phyloP scores from a whole-genome alignment of 2,797 vertebrate species.

The Erpetoichthys calabaricus region DNA sequence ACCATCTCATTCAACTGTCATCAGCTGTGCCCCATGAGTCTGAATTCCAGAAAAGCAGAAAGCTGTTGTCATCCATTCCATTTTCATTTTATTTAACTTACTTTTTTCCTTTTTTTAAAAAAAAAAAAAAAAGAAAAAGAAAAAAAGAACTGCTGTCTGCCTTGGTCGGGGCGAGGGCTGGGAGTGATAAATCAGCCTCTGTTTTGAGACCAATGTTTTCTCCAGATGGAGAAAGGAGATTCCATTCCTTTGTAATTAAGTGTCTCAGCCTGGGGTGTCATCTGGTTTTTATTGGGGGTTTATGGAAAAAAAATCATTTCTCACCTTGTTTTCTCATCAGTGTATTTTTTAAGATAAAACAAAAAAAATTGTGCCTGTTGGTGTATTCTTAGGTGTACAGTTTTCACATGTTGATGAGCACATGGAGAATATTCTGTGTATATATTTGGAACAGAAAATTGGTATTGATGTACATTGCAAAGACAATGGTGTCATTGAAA shows the following conservation, averaged over 20 bases:
- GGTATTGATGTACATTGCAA: conserved; percentile 37
- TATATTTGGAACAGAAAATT: conserved; percentile 38
- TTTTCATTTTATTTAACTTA: too few relatives aligned
- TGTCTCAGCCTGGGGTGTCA: conserved; percentile 53
- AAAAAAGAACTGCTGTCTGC: conserved; percentile 43
- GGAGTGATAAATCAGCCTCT: conserved; percentile 61
- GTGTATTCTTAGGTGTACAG: too few relatives aligned
- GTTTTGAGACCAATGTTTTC: conserved; percentile 59
- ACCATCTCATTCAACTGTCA: too few relatives aligned
- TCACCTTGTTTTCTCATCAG: conserved; percentile 63
- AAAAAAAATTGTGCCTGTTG: conserved; percentile 5
- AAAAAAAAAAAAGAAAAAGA: not conserved
- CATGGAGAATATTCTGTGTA: conserved; percentile 15
- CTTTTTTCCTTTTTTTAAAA: not conserved
- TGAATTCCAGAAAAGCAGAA: too few relatives aligned
- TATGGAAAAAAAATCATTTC: conserved; percentile 50
- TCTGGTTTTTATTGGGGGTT: conserved; percentile 49
- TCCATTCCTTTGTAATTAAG: conserved; percentile 75
- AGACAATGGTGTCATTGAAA: conserved; percentile 24
- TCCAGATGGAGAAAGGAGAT: conserved; percentile 66
- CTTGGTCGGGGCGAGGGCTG: conserved; percentile 43
- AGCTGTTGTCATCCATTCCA: too few relatives aligned
- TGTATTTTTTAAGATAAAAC: conserved; percentile 35
- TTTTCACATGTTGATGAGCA: too few relatives aligned
- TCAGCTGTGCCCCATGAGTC: too few relatives aligned